Evolutionary conservation across 35 echinoderm and acorn worm genomes (phyloP), one percentile per base, ranked within the genome.

Genomic region (Patiria miniata): DNA sequence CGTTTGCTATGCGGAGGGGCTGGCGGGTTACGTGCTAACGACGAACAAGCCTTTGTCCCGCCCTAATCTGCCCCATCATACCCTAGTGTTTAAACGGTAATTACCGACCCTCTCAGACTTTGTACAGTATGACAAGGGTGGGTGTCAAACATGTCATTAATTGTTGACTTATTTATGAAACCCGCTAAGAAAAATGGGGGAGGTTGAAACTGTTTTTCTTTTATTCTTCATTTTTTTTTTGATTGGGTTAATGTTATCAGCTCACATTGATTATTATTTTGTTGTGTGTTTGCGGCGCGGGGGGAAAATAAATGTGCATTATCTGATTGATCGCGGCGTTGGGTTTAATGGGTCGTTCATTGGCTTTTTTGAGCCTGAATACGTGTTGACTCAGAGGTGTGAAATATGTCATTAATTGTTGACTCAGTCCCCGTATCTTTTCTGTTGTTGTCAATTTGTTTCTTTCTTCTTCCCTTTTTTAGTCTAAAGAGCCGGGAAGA

Each of bases 121-220:
- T 73, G 65, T 34, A 73, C 65, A 73, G 26, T 73, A 10, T 73
- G 65, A 73, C 65, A 73, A 73, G 34, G 34, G 26, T 32, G 65
- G 65, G 65, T 73, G 65, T 73, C 65, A 36, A 73, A 73, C 65
- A 73, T 32, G 30, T 73, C 34, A 26, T 73, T 73, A 73, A 73
- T 73, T 73, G 65, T 73, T 73, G 23, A 73, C 21, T 73, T 73
- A 73, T 73, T 73, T 73, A 73, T 73, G 34, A 73, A 73, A 61
- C 42, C 4, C 12, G 42, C 42, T 6, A 47, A 47, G 42, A 47
- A 12, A 47, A 12, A 47, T 6, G 42, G 4, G 12, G 12, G 12
- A 47, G 42, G 42, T n/a, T n/a, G 42, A 12, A 4, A 47, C 12
- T 47, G 42, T 12, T 12, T 47, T 47, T 47, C 12, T 47, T 47